phyloP scores from a whole-genome alignment of 37 sponge, comb jelly and placozoan genomes.

The Chondrosia reniformis region DNA sequence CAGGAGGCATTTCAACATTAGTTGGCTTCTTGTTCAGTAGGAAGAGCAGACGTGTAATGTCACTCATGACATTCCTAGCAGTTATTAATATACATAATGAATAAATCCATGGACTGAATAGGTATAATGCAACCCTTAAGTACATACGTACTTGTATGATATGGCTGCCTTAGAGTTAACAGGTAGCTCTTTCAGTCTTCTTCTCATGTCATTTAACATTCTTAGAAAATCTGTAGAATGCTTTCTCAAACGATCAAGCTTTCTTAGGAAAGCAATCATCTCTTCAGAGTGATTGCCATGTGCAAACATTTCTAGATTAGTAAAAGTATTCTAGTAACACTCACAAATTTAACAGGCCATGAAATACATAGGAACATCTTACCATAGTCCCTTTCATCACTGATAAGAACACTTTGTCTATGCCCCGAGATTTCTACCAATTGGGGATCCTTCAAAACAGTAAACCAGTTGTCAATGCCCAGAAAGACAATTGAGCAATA shows the following conservation, averaged over 20 bases:
- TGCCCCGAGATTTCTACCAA: slow-evolving; percentile 5
- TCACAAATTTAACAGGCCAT: background rate
- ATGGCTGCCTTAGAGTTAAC: slow-evolving; percentile 46
- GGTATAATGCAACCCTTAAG: background rate
- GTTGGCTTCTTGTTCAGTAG: slow-evolving; percentile 82
- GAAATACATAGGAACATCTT: background rate
- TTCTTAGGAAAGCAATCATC: slow-evolving; percentile 39
- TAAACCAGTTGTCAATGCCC: background rate
- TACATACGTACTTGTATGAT: slow-evolving; percentile 57
- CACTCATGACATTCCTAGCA: slow-evolving; percentile 76
- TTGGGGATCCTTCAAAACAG: background rate
- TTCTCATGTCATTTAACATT: slow-evolving; percentile 91
- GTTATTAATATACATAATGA: background rate
- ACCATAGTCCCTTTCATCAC: slow-evolving; percentile 6
- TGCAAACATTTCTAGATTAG: slow-evolving; percentile 9
- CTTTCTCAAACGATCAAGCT: slow-evolving; percentile 53
- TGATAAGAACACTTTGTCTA: background rate
- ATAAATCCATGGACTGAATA: background rate
- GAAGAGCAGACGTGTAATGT: slow-evolving; percentile 85
- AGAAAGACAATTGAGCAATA: too few species aligned
- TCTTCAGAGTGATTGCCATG: slow-evolving; percentile 40
- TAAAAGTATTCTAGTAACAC: background rate
- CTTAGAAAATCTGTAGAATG: slow-evolving; percentile 63
- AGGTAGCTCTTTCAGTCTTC: slow-evolving; percentile 71
- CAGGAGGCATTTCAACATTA: slow-evolving; percentile 74